A percentile compares a stretch with the other conserved stretches of the same genome.
Evolutionary conservation across 2,113 vertebrate genomes (phyloP).

Genomic region (Caranx ignobilis): DNA sequence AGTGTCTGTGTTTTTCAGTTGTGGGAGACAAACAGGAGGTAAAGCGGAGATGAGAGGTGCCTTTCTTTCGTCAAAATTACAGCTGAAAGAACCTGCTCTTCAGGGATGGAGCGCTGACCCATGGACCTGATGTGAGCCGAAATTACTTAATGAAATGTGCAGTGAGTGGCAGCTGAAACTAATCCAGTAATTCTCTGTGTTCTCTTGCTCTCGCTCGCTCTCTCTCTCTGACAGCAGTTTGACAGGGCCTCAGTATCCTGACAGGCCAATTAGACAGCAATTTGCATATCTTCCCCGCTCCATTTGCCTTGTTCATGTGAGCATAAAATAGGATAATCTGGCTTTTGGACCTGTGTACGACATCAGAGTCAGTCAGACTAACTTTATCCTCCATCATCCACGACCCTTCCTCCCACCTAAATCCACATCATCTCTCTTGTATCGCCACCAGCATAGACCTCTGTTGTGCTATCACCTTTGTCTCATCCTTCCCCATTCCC

Average conservation of each 20-base stretch:
- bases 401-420: conserved; percentile 26
- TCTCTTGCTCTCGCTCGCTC: conserved; percentile 36
- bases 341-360: conserved; percentile 69
- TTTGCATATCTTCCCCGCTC: conserved; percentile 82
- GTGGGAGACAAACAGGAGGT: conserved; percentile 10
- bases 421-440: conserved; percentile 1
- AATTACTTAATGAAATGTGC: conserved; percentile 76
- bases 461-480: conserved; percentile 28
- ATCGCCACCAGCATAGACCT: conserved; percentile 1
- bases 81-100: conserved; percentile 47
- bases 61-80: conserved; percentile 27
- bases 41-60: conserved; percentile 11
- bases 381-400: conserved; percentile 59
- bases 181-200: conserved; percentile 70
- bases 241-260: conserved; percentile 73
- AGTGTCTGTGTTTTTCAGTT: conserved; percentile 27
- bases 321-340: conserved; percentile 82
- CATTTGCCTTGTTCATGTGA: conserved; percentile 79
- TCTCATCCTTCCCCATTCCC: conserved; percentile 12
- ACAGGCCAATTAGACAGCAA: conserved; percentile 85
- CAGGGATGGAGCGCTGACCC: conserved; percentile 68
- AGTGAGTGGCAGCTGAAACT: conserved; percentile 72
- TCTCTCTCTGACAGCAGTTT: conserved; percentile 63
- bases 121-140: conserved; percentile 58
- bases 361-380: conserved; percentile 62